Conservation (phyloP, 2,113 vertebrate species). For the Spermophilus dauricus region DNA sequence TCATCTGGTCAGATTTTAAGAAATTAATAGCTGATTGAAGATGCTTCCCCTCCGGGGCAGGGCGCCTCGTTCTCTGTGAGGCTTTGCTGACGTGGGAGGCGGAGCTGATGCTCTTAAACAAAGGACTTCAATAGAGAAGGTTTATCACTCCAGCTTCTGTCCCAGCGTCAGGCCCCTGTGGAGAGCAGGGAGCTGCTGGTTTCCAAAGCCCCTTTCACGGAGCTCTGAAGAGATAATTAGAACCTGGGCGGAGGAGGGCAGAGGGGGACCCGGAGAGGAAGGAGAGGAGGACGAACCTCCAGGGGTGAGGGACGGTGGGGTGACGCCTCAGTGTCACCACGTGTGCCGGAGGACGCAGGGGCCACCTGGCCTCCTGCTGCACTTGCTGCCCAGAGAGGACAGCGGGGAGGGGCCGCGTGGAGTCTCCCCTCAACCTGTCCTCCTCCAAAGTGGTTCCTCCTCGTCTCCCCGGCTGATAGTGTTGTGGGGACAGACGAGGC, state of each 20-base stretch:
- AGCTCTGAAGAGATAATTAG: slow-evolving; percentile 54
- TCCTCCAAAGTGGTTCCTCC: neutral
- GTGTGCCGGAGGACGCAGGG: neutral
- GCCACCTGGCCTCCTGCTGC: neutral
- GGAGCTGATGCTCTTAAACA: neutral
- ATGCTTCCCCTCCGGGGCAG: neutral
- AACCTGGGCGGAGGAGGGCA: neutral
- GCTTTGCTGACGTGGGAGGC: neutral
- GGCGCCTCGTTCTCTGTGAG: neutral
- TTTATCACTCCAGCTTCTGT: slow-evolving; percentile 20
- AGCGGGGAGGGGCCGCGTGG: fast-evolving
- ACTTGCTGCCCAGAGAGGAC: neutral
- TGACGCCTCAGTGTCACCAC: neutral
- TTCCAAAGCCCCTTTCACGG: neutral
- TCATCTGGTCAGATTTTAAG: neutral
- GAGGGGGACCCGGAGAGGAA: fast-evolving
- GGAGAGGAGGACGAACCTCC: fast-evolving
- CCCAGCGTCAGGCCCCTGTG: neutral
- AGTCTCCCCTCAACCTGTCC: fast-evolving
- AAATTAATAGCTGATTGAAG: neutral
- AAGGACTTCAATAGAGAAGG: slow-evolving; percentile 59
- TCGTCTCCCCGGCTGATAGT: too few species aligned
- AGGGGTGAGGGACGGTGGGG: neutral
- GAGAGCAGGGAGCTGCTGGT: neutral
- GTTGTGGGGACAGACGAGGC: too few species aligned